Evolutionary conservation across 2,113 vertebrate genomes (phyloP).

Genomic region (Pteropus alecto): DNA sequence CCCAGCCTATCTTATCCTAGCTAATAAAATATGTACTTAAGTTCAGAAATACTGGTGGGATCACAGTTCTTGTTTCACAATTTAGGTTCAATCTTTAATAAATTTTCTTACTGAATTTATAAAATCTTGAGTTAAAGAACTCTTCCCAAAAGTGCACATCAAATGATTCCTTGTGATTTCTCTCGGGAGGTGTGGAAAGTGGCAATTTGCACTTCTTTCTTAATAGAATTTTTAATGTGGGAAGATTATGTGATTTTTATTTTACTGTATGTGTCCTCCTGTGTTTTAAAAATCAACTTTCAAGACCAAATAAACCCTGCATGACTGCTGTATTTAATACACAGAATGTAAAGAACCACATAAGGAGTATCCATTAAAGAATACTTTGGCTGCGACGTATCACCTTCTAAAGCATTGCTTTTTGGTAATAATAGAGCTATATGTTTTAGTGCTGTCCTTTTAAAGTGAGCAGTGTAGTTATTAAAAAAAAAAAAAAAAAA

Average conservation of each 20-base stretch:
- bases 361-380: not conserved
- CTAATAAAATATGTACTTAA: not conserved
- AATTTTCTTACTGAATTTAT: not conserved
- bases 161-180: conserved; percentile 1
- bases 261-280: not conserved
- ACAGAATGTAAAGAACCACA: not conserved
- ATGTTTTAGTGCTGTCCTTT: not conserved
- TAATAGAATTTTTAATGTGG: not conserved
- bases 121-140: not conserved
- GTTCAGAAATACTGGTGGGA: not conserved
- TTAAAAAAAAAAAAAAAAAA: not conserved
- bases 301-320: not conserved
- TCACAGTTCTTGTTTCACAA: not conserved
- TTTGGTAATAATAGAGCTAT: not conserved
- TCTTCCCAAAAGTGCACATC: not conserved
- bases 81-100: not conserved
- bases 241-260: not conserved
- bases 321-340: not conserved
- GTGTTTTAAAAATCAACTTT: not conserved
- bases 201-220: not conserved
- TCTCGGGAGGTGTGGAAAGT: not conserved
- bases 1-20: not conserved
- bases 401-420: not conserved
- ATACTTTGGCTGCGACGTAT: not conserved
- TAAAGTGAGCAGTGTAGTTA: not conserved